Conservation (phyloP, 1,140 invertebrate species). For the Gerris buenoi region DNA sequence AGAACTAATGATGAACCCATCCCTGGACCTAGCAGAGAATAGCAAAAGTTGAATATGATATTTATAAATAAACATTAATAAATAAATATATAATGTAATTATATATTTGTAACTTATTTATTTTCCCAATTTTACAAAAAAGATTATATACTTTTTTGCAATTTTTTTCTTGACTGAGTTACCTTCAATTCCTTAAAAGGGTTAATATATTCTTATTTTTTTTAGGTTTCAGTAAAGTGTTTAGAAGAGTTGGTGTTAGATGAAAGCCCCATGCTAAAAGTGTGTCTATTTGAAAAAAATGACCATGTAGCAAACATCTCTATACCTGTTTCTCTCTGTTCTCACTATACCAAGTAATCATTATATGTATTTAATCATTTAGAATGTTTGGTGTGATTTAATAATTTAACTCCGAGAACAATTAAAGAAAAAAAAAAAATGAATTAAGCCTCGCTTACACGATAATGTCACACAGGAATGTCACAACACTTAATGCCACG, state of each 20-base stretch:
- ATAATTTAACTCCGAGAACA: neutral
- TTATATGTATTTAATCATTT: neutral
- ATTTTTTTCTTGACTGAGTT: too few species aligned
- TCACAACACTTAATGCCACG: neutral
- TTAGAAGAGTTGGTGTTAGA: neutral
- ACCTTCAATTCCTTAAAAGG: too few species aligned
- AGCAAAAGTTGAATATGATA: too few species aligned
- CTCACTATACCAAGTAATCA: neutral
- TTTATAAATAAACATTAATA: too few species aligned
- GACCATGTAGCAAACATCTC: neutral
- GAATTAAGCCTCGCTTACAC: neutral
- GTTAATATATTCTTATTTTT: too few species aligned
- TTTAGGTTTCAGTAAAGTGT: neutral
- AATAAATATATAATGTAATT: too few species aligned
- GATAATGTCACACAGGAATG: neutral
- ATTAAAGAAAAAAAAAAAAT: neutral
- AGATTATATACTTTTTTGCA: too few species aligned
- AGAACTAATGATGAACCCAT: too few species aligned
- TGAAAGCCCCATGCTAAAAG: neutral
- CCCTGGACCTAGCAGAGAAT: too few species aligned
- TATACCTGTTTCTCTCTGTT: neutral
- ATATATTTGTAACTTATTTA: too few species aligned
- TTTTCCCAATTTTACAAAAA: too few species aligned
- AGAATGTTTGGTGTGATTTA: neutral
- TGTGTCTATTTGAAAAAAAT: neutral